These are phyloP conservation scores for Cladopsammia gracilis DNA, from an alignment of 64 coral and sea anemone genomes.

Conservation along the genomic window DNA sequence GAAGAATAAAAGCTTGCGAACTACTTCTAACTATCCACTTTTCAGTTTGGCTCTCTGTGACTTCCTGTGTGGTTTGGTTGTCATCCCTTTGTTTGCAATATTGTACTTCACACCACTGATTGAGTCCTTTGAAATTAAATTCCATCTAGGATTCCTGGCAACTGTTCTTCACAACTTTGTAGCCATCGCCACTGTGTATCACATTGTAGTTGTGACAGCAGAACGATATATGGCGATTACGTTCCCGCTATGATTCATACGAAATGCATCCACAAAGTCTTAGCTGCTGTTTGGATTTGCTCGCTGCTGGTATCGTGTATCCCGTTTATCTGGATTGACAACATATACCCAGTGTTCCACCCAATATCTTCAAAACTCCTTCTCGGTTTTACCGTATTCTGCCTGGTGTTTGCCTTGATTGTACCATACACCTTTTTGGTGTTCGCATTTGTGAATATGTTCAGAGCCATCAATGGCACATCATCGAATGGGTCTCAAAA, in stretches of 20 bases:
- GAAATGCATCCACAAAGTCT: not conserved
- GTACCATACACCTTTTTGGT: constrained; percentile 19
- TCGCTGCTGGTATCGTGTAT: not conserved
- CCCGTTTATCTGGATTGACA: constrained; percentile 7
- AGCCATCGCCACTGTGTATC: constrained; percentile 14
- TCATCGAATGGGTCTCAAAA: not conserved
- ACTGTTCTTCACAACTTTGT: constrained; percentile 44
- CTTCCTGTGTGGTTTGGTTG: not conserved
- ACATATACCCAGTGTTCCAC: not conserved
- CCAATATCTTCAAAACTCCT: not conserved
- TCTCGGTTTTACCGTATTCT: constrained; percentile 19
- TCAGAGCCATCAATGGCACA: constrained; percentile 10
- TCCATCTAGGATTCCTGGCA: constrained; percentile 23
- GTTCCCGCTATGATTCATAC: not conserved
- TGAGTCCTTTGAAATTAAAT: not conserved
- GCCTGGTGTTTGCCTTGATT: constrained; percentile 6
- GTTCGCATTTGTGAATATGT: constrained; percentile 5
- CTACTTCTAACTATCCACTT: constrained; percentile 41
- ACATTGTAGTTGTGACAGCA: constrained; percentile 17
- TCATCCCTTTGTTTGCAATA: constrained; percentile 19
- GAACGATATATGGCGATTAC: constrained; percentile 34
- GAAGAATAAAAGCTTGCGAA: not conserved
- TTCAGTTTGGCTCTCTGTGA: constrained; percentile 35
- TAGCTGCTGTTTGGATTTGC: not conserved
- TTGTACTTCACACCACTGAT: not conserved